Evolutionary conservation across 1,140 invertebrate species (phyloP).

Genomic region (Magallana ariakensis): DNA sequence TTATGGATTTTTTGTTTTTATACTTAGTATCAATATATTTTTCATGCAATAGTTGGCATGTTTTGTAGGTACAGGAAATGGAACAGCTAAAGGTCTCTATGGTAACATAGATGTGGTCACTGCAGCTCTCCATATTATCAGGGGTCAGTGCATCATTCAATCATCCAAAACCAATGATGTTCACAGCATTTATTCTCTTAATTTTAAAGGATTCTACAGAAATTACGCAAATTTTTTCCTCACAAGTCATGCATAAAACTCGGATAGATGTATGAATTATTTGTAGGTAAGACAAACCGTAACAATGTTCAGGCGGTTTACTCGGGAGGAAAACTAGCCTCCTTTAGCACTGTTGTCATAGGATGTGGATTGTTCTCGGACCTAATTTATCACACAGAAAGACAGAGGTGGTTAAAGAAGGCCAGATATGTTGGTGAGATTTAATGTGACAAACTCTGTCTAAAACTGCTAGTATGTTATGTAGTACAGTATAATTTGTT

Average conservation of each 20-base stretch:
- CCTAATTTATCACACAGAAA: conserved; percentile 36
- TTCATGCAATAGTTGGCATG: too few species aligned
- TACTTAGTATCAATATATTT: not conserved
- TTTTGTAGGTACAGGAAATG: conserved; percentile 65
- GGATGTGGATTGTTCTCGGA: conserved; percentile 38
- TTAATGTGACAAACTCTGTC: not conserved
- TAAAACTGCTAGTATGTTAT: not conserved
- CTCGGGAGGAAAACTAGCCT: not conserved
- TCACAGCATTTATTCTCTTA: too few species aligned
- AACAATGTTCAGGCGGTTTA: conserved; percentile 19
- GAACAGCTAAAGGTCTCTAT: conserved; percentile 45
- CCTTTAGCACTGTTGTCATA: not conserved
- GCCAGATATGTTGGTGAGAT: conserved; percentile 20
- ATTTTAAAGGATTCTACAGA: too few species aligned
- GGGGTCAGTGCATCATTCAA: conserved; percentile 49
- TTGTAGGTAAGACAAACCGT: not conserved
- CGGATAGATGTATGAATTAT: not conserved
- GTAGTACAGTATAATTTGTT: too few species aligned
- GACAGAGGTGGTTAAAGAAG: conserved; percentile 24
- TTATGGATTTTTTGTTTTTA: not conserved
- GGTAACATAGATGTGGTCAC: conserved; percentile 60
- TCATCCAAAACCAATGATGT: too few species aligned
- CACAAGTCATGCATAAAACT: too few species aligned
- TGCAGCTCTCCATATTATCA: conserved; percentile 62
- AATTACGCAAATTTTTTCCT: too few species aligned